Percentiles rank a stretch among this genome's conserved stretches.
These are phyloP conservation scores for Psephotus haematonotus DNA, from an alignment of 2,113 vertebrate species.

Conservation along the genomic window DNA sequence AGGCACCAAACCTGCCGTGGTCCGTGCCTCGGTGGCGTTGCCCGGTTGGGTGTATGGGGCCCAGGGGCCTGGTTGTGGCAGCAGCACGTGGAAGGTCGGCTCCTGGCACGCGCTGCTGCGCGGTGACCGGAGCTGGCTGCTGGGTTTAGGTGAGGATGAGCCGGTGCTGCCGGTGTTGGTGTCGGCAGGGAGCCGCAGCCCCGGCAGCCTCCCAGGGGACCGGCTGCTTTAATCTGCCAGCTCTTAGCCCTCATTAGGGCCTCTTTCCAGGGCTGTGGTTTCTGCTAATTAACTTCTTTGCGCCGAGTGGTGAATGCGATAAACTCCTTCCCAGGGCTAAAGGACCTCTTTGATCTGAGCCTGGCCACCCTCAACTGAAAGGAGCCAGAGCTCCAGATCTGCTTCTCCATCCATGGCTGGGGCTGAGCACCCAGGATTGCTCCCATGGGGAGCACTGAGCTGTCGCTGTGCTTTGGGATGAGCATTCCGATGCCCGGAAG, in stretches of 20 bases:
- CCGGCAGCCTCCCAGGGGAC: background rate
- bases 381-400: background rate
- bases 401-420: background rate
- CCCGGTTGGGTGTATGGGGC: background rate
- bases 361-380: background rate
- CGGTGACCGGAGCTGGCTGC: background rate
- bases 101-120: background rate
- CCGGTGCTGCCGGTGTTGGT: background rate
- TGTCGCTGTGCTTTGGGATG: rapidly evolving
- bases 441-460: background rate
- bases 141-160: rapidly evolving
- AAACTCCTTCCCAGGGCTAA: background rate
- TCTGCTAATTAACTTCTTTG: constrained; percentile 19
- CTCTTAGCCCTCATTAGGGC: constrained; percentile 19
- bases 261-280: background rate
- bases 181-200: background rate
- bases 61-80: background rate
- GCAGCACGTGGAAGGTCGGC: background rate
- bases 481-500: rapidly evolving
- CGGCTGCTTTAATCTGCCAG: background rate
- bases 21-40: background rate
- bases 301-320: rapidly evolving
- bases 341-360: constrained; percentile 1
- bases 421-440: background rate
- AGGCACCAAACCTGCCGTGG: rapidly evolving